Evolutionary conservation across 2,113 vertebrate species (phyloP).

Genomic region (Uria aalge): DNA sequence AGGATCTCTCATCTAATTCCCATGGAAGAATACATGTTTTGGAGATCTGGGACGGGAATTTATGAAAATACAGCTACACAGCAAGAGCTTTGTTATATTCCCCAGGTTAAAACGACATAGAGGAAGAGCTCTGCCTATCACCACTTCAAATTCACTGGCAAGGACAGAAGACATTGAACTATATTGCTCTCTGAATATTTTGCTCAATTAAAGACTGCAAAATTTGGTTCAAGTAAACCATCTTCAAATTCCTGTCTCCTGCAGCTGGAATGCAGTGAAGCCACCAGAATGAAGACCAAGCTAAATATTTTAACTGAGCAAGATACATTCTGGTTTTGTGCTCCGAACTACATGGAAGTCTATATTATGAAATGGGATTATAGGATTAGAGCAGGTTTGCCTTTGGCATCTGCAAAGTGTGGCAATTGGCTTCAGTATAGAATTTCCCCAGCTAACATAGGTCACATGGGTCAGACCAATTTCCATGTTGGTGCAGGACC

Average conservation of each 20-base stretch:
- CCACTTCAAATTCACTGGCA: not conserved
- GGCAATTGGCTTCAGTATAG: not conserved
- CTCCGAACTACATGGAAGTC: not conserved
- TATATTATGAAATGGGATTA: not conserved
- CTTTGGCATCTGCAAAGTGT: not conserved
- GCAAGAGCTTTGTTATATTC: not conserved
- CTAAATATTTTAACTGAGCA: conserved; percentile 43
- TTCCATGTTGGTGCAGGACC: not conserved
- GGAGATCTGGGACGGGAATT: not conserved
- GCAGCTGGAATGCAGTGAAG: conserved; percentile 29
- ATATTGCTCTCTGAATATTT: not conserved
- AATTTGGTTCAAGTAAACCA: not conserved
- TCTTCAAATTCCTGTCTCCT: conserved; percentile 8
- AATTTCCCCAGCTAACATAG: not conserved
- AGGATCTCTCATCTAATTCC: not conserved
- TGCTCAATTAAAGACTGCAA: conserved; percentile 26
- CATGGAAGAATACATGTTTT: not conserved
- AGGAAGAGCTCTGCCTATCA: not conserved
- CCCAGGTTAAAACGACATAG: not conserved
- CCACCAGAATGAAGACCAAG: conserved; percentile 27
- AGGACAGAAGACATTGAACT: not conserved
- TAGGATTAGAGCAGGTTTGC: not conserved
- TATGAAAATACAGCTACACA: not conserved
- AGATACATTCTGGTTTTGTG: not conserved
- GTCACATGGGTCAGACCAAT: not conserved